Percentiles rank a stretch among this genome's conserved stretches.
phyloP scores from a whole-genome alignment of 2,888 invertebrate genomes.

The Conus canariensis region DNA sequence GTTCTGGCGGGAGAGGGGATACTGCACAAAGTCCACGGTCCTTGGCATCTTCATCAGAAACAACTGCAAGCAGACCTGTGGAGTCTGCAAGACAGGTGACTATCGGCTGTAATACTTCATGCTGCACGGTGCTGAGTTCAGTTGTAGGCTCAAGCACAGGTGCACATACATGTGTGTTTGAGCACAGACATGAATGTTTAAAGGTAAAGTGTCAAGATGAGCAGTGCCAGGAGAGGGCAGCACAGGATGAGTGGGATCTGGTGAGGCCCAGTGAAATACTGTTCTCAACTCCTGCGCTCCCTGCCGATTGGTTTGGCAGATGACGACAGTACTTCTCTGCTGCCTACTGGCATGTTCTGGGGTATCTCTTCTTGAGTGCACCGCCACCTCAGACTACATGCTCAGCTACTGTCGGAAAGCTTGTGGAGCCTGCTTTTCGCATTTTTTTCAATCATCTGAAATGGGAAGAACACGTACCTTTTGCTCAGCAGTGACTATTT shows the following conservation, averaged over 20 bases:
- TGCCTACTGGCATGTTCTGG: too few species aligned
- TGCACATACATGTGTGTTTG: too few species aligned
- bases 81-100: constrained; percentile 25
- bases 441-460: background rate
- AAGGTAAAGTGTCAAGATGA: background rate
- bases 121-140: too few species aligned
- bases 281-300: too few species aligned
- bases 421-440: background rate
- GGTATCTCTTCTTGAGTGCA: background rate
- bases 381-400: constrained; percentile 33
- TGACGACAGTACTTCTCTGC: too few species aligned
- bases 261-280: too few species aligned
- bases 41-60: background rate
- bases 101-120: background rate
- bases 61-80: constrained; percentile 24
- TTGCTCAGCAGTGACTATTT: background rate
- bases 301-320: too few species aligned
- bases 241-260: background rate
- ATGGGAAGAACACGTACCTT: background rate
- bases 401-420: constrained; percentile 13
- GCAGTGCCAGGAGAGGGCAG: constrained; percentile 31
- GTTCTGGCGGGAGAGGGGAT: constrained; percentile 5
- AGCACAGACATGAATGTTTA: too few species aligned
- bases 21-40: background rate
- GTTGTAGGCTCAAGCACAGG: too few species aligned